Evolutionary conservation across 2,797 vertebrate species (phyloP), one percentile per base, ranked within the genome.

Genomic region (Taenioides sp.): DNA sequence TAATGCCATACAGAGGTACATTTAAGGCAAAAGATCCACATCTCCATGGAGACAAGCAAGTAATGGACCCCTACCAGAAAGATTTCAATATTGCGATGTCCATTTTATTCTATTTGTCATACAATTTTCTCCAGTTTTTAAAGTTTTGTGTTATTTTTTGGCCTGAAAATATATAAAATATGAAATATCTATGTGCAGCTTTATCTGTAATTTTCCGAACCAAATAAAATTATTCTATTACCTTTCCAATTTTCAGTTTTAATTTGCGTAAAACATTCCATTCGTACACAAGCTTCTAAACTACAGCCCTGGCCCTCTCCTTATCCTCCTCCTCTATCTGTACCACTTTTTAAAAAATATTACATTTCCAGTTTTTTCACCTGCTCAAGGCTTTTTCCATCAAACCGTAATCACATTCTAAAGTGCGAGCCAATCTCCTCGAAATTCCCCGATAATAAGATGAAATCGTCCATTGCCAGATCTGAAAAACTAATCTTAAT

Each of bases 341-440:
- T 12, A 47, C 12, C 7, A 65, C 27, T 47, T 25, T 62, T 20
- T 65, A 50, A 63, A 68, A 70, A 20, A 67, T 27, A 5, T 52
- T 54, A 17, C 5, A 65, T 37, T 64, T 70, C 34, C 27, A 34
- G 0, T 20, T n/a, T 7, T 34, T 66, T 67, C 28, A 59, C 25
- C 7, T 57, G 58, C 59, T 77, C 34, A 58, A 58, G 40, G 18
- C 67, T 62, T 43, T 75, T 58, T 62, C 16, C 60, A 67, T 65
- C 61, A 3, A 77, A 7, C 67, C 37, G 49, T 58, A 25, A 67
- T 64, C 37, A 17, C 28, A 17, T 40, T 57, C 64, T 59, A 72
- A 66, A 73, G 28, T 65, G 20, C 43, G 27, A 70, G 68, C 47
- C 22, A n/a, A n/a, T 34, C 40, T 76, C 40, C 10, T 55, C 23